Evolutionary conservation across 2,797 vertebrate genomes (phyloP).

Genomic region (Syngnathus acus): DNA sequence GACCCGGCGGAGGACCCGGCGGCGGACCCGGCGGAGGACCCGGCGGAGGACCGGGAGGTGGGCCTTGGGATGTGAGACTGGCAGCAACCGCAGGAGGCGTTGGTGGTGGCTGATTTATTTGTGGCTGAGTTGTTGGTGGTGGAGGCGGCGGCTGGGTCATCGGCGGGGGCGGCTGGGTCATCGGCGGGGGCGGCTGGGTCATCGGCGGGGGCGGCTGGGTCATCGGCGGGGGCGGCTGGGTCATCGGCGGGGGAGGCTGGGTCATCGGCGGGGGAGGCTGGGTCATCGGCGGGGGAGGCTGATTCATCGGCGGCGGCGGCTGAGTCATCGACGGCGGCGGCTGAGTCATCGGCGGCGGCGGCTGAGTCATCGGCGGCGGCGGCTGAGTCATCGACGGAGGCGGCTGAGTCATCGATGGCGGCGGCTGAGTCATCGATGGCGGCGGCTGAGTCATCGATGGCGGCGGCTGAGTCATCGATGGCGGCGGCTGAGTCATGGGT

Average conservation of each 20-base stretch:
- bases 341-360: too few relatives aligned
- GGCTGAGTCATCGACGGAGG: not conserved
- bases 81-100: conserved; percentile 30
- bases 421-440: not conserved
- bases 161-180: conserved; percentile 13
- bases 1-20: not conserved
- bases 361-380: not conserved
- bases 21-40: not conserved
- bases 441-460: not conserved
- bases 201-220: conserved; percentile 10
- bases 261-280: not conserved
- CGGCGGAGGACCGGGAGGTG: conserved; percentile 15
- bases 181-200: conserved; percentile 47
- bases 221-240: not conserved
- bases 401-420: too few relatives aligned
- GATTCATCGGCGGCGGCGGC: conserved; percentile 48
- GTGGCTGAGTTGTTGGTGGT: not conserved
- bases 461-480: conserved; percentile 15
- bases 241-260: conserved; percentile 46
- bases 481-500: not conserved
- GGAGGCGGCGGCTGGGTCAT: not conserved
- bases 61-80: conserved; percentile 33
- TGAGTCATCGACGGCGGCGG: too few relatives aligned
- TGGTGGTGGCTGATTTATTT: too few relatives aligned
- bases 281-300: not conserved